phyloP scores from a whole-genome alignment of 2,113 vertebrate species.

The Hippotragus niger region DNA sequence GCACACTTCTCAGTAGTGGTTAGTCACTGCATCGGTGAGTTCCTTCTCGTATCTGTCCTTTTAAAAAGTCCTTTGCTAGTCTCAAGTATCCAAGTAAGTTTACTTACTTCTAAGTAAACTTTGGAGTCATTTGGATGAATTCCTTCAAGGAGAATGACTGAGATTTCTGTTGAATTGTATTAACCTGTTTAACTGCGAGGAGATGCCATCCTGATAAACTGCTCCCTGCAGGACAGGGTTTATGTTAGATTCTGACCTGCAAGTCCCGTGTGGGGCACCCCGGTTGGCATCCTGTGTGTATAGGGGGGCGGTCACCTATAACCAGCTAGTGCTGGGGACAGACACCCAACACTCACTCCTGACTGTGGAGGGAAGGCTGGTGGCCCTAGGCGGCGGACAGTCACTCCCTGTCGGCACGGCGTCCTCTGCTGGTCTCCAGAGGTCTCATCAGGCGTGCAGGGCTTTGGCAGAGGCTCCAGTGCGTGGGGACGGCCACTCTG shows the following conservation, averaged over 20 bases:
- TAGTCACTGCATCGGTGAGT: fast-evolving
- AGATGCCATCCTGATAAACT: background rate
- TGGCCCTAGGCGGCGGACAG: background rate
- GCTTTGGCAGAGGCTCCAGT: background rate
- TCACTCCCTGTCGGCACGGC: fast-evolving
- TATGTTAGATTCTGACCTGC: background rate
- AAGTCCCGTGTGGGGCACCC: background rate
- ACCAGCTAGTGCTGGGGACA: background rate
- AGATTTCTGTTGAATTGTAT: background rate
- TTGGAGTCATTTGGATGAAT: background rate
- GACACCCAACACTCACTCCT: background rate
- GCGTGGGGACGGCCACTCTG: background rate
- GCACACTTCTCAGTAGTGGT: fast-evolving
- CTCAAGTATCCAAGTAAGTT: background rate
- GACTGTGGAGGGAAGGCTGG: background rate
- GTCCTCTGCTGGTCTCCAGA: background rate
- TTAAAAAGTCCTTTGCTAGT: background rate
- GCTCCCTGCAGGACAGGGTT: background rate
- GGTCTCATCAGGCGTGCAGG: background rate
- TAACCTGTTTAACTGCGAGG: background rate
- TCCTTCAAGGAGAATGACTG: background rate
- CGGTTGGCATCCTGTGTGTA: fast-evolving
- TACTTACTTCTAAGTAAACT: background rate
- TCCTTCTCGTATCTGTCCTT: background rate
- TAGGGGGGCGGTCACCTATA: background rate